Percentiles rank a stretch among this genome's conserved stretches.
Conservation (phyloP, 2,113 vertebrate genomes). For the Syrrhaptes paradoxus region DNA sequence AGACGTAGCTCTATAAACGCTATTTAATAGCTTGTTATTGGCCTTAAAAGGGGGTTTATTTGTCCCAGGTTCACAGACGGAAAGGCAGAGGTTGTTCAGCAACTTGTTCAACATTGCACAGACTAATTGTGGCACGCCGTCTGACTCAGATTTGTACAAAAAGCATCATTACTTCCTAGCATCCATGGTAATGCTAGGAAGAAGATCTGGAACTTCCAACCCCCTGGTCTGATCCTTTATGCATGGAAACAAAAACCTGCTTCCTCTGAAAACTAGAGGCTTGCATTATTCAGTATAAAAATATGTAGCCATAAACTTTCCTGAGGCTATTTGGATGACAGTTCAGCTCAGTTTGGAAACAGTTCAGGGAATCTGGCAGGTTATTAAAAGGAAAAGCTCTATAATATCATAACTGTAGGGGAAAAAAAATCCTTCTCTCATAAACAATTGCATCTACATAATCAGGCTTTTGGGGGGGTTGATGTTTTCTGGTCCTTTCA, state of each 20-base stretch:
- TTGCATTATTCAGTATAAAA: not conserved
- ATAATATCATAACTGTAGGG: not conserved
- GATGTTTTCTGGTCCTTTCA: not conserved
- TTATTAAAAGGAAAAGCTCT: not conserved
- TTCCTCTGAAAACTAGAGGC: not conserved
- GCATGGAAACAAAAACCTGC: not conserved
- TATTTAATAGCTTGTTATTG: not conserved
- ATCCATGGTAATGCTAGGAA: not conserved
- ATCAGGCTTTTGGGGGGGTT: not conserved
- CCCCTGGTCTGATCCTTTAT: not conserved
- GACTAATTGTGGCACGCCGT: not conserved
- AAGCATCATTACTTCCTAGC: not conserved
- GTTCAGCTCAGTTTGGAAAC: not conserved
- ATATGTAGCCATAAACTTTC: not conserved
- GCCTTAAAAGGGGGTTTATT: not conserved
- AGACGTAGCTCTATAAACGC: not conserved
- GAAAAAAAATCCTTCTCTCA: not conserved
- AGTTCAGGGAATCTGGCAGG: not conserved
- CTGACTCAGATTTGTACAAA: not conserved
- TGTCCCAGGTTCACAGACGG: not conserved
- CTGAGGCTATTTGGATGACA: not conserved
- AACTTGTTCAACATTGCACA: not conserved
- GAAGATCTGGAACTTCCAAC: not conserved
- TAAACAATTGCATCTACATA: not conserved
- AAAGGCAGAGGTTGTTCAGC: not conserved